These are phyloP conservation scores for Setipinna tenuifilis DNA, from an alignment of 2,797 vertebrate species.

Conservation along the genomic window DNA sequence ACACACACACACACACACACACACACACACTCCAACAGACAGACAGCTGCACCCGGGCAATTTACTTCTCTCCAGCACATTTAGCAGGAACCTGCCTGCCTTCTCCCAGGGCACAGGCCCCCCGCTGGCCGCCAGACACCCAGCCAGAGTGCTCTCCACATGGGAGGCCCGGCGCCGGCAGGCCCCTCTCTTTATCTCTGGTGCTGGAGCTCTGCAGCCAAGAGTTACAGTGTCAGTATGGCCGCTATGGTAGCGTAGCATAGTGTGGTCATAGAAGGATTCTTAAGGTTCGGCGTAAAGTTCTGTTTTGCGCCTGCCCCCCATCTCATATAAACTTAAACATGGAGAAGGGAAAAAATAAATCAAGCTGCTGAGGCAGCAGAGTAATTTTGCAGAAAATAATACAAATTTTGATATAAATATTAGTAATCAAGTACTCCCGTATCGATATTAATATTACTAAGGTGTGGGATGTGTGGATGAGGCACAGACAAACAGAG, in stretches of 20 bases:
- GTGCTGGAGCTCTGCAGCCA: slow-evolving; percentile 34
- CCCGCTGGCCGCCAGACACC: slow-evolving; percentile 69
- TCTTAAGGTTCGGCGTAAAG: background rate
- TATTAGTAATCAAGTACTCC: too few relatives aligned
- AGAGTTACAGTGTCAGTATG: background rate
- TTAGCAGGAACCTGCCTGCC: slow-evolving; percentile 88
- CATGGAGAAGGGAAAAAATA: background rate
- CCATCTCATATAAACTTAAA: background rate
- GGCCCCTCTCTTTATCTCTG: slow-evolving; percentile 58
- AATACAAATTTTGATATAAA: too few relatives aligned
- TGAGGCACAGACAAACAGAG: background rate
- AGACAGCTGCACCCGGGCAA: slow-evolving; percentile 89
- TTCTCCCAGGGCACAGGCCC: slow-evolving; percentile 83
- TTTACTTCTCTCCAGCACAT: slow-evolving; percentile 96
- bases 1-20: too few relatives aligned
- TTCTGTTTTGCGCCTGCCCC: background rate
- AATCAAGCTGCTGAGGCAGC: background rate
- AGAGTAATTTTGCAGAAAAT: background rate
- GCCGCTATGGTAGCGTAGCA: background rate
- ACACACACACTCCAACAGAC: background rate
- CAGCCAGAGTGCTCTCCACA: slow-evolving; percentile 65
- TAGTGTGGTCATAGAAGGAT: background rate
- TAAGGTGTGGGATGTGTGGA: background rate
- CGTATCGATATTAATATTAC: too few relatives aligned
- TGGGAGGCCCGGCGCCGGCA: slow-evolving; percentile 67